Evolutionary conservation across 2,113 vertebrate species (phyloP), one percentile per base, ranked within the genome.

Genomic region (Zootoca vivipara): DNA sequence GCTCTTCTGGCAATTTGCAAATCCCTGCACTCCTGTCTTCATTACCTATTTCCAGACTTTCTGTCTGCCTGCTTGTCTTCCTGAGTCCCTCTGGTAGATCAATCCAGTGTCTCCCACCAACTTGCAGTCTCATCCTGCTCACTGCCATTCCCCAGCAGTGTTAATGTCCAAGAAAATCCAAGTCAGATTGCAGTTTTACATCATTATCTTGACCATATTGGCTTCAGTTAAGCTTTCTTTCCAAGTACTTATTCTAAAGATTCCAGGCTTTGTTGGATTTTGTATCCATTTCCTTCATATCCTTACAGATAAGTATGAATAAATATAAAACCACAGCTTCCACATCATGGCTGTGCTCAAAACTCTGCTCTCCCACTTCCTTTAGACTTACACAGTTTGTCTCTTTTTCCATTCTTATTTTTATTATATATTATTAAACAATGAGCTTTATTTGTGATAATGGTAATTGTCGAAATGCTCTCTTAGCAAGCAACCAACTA

Each of bases 401-500:
- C 22, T 56, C 13, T 35, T 56, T 58, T 73, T 72, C 4, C 26
- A 33, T 33, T 35, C 42, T 22, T 35, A 12, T 74, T 84, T 84
- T 56, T 26, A 73, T 73, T 74, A 56, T 74, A 74, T 35, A 58
- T 74, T 84, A 84, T 73, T 58, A 74, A 84, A 58, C 46, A 84
- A 74, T 58, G 42, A 73, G 69, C 69, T 84, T 74, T 74, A 84
- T 74, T 84, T 74, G 83, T 84, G 70, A 38, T 33, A 56, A 84
- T 84, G 83, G 83, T 84, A 72, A 83, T 83, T 83, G 81, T 56
- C 26, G 8, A 72, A 84, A 84, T 33, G 67, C 67, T 72, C n/a
- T 56, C 58, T 93, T 89, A 35, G 94, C 58, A 90, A 30, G 82
- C n/a, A 35, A 72, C 20, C 67, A 72, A 42, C 42, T 30, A 35